phyloP scores from a whole-genome alignment of 1,140 invertebrate species.

The Penaeus indicus region DNA sequence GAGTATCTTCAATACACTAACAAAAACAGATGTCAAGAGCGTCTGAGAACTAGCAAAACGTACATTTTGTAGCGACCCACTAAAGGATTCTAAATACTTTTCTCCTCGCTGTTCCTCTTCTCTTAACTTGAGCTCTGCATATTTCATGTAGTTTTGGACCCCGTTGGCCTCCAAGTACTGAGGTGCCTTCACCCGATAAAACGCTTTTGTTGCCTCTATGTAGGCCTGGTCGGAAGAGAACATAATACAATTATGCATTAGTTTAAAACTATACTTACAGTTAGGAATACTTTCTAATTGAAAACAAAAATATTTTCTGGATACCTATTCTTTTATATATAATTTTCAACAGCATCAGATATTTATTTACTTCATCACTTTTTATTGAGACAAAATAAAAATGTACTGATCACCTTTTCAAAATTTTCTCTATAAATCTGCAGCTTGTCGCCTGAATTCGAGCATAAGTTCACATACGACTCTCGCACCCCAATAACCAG shows the following conservation, averaged over 20 bases:
- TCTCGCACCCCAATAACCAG: slow-evolving; percentile 96
- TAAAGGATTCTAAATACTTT: slow-evolving; percentile 93
- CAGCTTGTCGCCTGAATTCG: slow-evolving; percentile 91
- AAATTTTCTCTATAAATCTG: slow-evolving; percentile 98
- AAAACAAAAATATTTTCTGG: neutral
- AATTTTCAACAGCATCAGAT: neutral
- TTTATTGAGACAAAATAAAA: neutral
- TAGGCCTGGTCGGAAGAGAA: slow-evolving; percentile 34
- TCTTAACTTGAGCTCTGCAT: slow-evolving; percentile 93
- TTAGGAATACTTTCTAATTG: neutral
- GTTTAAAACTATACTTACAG: neutral
- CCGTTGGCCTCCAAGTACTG: slow-evolving; percentile 92
- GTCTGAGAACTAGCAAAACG: slow-evolving; percentile 43
- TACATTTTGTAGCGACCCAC: slow-evolving; percentile 76
- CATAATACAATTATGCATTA: neutral
- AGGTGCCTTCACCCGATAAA: slow-evolving; percentile 92
- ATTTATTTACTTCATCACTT: neutral
- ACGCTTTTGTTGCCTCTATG: slow-evolving; percentile 83
- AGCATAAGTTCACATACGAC: slow-evolving; percentile 97
- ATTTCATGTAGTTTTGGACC: slow-evolving; percentile 96
- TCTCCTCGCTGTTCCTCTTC: slow-evolving; percentile 95
- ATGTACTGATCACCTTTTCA: slow-evolving; percentile 80
- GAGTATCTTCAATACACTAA: neutral
- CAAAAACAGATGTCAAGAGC: neutral
- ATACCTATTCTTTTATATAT: neutral